These are phyloP conservation scores for Drosophila anomalata DNA, from an alignment of 2,888 invertebrate species.

Conservation along the genomic window DNA sequence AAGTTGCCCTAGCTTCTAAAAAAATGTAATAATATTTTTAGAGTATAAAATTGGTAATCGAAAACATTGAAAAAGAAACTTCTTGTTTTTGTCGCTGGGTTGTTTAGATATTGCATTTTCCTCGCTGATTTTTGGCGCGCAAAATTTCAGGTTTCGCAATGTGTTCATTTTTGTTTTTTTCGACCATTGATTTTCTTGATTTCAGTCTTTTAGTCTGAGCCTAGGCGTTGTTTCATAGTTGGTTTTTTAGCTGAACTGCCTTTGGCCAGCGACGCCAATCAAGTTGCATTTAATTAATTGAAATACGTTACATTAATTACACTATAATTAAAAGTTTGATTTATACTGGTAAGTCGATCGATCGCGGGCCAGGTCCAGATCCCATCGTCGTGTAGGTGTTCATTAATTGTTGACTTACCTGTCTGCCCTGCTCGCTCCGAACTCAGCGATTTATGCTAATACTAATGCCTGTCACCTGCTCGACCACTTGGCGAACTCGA, in stretches of 20 bases:
- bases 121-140: constrained; percentile 47
- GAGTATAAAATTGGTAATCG: constrained; percentile 1
- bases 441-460: constrained; percentile 43
- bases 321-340: constrained; percentile 75
- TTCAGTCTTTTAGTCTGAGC: constrained; percentile 21
- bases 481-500: constrained; percentile 26
- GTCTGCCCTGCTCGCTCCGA: constrained; percentile 28
- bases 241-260: constrained; percentile 20
- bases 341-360: constrained; percentile 54
- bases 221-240: constrained; percentile 38
- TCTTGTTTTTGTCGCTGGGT: constrained; percentile 27
- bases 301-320: constrained; percentile 78
- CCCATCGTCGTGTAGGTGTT: constrained; percentile 45
- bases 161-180: constrained; percentile 17
- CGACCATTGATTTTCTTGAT: not conserved
- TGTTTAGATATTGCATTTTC: constrained; percentile 39
- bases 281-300: constrained; percentile 75
- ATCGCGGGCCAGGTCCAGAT: constrained; percentile 10
- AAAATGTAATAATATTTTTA: not conserved
- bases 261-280: constrained; percentile 52
- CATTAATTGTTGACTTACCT: constrained; percentile 49
- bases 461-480: constrained; percentile 55
- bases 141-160: constrained; percentile 52
- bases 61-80: not conserved
- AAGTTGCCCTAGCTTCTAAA: not conserved